Evolutionary conservation across 2,797 vertebrate genomes (phyloP).

Genomic region (Hyperoplus immaculatus): DNA sequence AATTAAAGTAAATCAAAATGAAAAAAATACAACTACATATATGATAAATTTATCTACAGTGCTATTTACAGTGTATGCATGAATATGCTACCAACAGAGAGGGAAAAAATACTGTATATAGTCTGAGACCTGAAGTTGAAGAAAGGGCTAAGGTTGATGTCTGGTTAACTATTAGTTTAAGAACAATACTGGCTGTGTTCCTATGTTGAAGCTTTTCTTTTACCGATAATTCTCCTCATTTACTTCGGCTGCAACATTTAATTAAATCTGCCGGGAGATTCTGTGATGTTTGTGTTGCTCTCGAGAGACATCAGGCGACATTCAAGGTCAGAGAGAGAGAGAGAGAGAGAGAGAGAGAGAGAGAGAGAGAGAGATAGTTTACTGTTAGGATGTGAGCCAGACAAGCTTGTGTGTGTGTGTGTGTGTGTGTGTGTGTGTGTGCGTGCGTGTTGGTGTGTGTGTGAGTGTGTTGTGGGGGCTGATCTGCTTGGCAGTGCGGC

Average conservation of each 20-base stretch:
- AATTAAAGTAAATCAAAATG: no score
- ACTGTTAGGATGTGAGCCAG: conserved; percentile 22
- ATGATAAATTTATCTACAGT: no score
- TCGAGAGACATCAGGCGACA: conserved; percentile 23
- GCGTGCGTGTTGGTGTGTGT: no score
- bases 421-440: no score
- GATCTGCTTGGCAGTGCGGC: conserved; percentile 11
- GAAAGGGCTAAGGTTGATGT: neutral
- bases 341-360: conserved; percentile 15
- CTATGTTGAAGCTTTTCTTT: neutral
- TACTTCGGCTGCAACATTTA: conserved; percentile 13
- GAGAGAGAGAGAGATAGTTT: conserved; percentile 16
- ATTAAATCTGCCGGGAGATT: conserved; percentile 31
- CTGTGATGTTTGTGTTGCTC: conserved; percentile 11
- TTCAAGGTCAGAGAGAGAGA: conserved; percentile 52
- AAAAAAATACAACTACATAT: no score
- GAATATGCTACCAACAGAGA: no score
- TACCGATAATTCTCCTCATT: conserved; percentile 21
- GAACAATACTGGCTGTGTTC: neutral
- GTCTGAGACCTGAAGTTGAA: neutral
- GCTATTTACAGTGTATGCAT: no score
- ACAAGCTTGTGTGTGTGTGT: neutral
- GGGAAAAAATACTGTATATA: neutral
- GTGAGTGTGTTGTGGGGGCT: neutral
- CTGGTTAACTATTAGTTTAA: conserved; percentile 1